Percentiles rank a stretch among this genome's conserved stretches.
Conservation (phyloP, 1,140 invertebrate species). For the Amyelois transitella region DNA sequence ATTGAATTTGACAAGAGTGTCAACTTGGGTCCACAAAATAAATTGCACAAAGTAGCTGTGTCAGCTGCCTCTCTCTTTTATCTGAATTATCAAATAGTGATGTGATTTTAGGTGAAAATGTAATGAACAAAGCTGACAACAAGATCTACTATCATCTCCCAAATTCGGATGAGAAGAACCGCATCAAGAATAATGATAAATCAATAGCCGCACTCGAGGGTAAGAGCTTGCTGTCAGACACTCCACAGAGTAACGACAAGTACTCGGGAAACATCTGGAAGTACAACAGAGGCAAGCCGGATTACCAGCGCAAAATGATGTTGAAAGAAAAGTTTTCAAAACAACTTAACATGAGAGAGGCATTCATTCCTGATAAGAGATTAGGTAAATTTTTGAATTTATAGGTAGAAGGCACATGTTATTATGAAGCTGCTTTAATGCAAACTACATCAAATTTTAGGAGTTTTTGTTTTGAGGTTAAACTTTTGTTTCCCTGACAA, state of each 20-base stretch:
- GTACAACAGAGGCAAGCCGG: constrained; percentile 25
- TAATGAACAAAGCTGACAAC: constrained; percentile 30
- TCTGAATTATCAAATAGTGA: neutral
- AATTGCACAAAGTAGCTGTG: too few relatives aligned
- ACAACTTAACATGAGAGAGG: constrained; percentile 32
- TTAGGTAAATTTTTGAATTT: constrained; percentile 32
- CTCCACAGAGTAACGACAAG: constrained; percentile 30
- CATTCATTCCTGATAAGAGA: constrained; percentile 34
- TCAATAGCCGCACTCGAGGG: constrained; percentile 59
- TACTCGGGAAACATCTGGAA: constrained; percentile 53
- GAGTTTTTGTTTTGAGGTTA: too few relatives aligned
- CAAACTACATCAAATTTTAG: too few relatives aligned
- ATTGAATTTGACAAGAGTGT: too few relatives aligned
- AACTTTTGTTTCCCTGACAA: too few relatives aligned
- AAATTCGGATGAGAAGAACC: constrained; percentile 51
- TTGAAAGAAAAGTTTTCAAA: constrained; percentile 53
- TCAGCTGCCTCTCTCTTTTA: neutral
- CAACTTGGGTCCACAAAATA: too few relatives aligned
- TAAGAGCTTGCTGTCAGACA: constrained; percentile 53
- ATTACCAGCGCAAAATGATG: constrained; percentile 43
- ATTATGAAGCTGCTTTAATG: too few relatives aligned
- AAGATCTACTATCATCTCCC: constrained; percentile 46
- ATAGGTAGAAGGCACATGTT: too few relatives aligned
- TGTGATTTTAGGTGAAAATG: constrained; percentile 45
- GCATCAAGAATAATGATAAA: constrained; percentile 64